Evolutionary conservation across 2,797 vertebrate species (phyloP).

Genomic region (Pseudocheirus occidentalis): DNA sequence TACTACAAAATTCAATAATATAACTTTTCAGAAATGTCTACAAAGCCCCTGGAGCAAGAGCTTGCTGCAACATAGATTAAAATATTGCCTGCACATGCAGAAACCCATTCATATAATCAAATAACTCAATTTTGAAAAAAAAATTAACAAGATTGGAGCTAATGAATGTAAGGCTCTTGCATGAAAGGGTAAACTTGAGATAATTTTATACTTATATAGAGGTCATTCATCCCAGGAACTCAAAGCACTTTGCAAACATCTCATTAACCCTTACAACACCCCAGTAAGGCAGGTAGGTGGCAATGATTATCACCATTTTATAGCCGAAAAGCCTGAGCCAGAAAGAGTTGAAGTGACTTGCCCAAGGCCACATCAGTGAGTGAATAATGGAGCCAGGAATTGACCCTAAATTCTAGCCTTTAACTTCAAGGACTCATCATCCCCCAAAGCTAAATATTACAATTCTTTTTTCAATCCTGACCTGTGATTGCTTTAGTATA

Average conservation of each 20-base stretch:
- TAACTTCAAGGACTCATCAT: background rate
- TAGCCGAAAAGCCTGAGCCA: constrained; percentile 59
- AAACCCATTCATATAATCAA: constrained; percentile 20
- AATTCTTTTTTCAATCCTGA: background rate
- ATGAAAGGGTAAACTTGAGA: constrained; percentile 65
- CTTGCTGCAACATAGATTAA: constrained; percentile 14
- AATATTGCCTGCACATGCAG: background rate
- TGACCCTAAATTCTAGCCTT: constrained; percentile 47
- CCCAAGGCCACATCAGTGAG: constrained; percentile 69
- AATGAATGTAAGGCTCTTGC: constrained; percentile 60
- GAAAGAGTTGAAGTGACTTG: constrained; percentile 60
- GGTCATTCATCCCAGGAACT: constrained; percentile 59
- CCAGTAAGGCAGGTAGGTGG: constrained; percentile 33
- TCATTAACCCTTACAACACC: constrained; percentile 72
- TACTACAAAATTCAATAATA: background rate
- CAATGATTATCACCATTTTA: constrained; percentile 6
- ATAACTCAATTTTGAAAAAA: constrained; percentile 46
- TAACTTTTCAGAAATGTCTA: constrained; percentile 6
- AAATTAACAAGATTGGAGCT: constrained; percentile 55
- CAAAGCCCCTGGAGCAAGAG: background rate
- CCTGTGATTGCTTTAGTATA: background rate
- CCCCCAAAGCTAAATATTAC: background rate
- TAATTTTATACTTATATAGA: constrained; percentile 59
- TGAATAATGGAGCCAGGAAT: constrained; percentile 59
- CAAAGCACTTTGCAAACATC: constrained; percentile 67